A percentile compares a stretch with the other conserved stretches of the same genome.
Evolutionary conservation across 2,797 vertebrate genomes (phyloP).

Genomic region (Anniella stebbinsi): DNA sequence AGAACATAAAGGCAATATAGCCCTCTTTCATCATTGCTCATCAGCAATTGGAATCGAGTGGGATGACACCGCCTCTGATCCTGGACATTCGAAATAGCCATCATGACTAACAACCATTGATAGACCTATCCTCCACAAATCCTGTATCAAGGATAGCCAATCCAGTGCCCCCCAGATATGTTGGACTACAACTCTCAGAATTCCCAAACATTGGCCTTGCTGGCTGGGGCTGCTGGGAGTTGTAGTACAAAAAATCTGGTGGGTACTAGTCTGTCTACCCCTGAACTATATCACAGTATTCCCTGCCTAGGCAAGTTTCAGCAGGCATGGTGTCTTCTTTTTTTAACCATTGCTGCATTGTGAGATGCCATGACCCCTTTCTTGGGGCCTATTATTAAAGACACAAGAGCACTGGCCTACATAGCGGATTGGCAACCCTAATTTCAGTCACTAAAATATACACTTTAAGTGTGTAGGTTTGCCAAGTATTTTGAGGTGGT

Average conservation of each 20-base stretch:
- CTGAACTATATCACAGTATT: neutral
- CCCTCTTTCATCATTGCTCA: neutral
- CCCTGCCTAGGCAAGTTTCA: neutral
- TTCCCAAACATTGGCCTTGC: neutral
- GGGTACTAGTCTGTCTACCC: no score
- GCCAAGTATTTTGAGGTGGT: neutral
- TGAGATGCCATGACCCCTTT: neutral
- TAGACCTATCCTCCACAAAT: neutral
- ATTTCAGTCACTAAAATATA: neutral
- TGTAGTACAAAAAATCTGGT: no score
- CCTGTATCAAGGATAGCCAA: neutral
- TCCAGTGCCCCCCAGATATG: neutral
- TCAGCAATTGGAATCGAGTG: neutral
- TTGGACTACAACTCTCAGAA: neutral
- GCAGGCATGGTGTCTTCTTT: neutral
- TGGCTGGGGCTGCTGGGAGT: no score
- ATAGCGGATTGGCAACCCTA: neutral
- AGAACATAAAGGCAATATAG: neutral
- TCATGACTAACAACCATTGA: neutral
- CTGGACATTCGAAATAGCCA: neutral
- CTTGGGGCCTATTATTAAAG: neutral
- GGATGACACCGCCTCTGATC: neutral
- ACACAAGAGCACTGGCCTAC: neutral
- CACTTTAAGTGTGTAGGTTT: neutral
- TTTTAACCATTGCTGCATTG: neutral